Conservation (phyloP, 2,888 invertebrate species). For the Andrena chrysosceles region DNA sequence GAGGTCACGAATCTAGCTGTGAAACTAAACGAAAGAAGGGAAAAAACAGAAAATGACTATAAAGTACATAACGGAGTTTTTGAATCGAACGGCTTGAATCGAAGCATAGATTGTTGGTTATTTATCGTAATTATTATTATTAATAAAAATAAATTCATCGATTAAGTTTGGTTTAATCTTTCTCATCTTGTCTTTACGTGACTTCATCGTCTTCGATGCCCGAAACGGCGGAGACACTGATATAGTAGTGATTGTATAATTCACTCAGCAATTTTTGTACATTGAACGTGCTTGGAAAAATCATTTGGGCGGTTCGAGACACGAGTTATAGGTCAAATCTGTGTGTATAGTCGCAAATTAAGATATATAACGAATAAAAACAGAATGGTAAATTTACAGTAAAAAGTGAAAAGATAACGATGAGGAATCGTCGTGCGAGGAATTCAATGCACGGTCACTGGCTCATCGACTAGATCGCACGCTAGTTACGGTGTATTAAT, state of each 20-base stretch:
- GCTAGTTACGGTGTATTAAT: conserved; percentile 15
- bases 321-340: conserved; percentile 36
- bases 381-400: background rate
- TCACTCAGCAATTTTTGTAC: conserved; percentile 23
- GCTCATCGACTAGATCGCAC: conserved; percentile 14
- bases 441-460: conserved; percentile 19
- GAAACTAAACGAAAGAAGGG: conserved; percentile 23
- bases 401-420: background rate
- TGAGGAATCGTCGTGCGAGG: conserved; percentile 7
- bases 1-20: conserved; percentile 52
- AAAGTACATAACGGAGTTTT: conserved; percentile 57
- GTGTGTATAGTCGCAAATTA: conserved; percentile 41
- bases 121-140: conserved; percentile 78
- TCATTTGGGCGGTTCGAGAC: conserved; percentile 17
- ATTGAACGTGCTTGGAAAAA: conserved; percentile 36
- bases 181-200: conserved; percentile 42
- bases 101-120: conserved; percentile 77
- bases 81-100: conserved; percentile 71
- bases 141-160: conserved; percentile 67
- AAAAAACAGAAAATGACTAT: background rate
- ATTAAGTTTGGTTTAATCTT: conserved; percentile 66
- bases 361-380: conserved; percentile 15
- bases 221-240: background rate
- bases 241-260: conserved; percentile 12
- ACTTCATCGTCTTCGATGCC: conserved; percentile 2